Evolutionary conservation across 2,113 vertebrate species (phyloP), one percentile per base, ranked within the genome.

Genomic region (Crotophaga sulcirostris): DNA sequence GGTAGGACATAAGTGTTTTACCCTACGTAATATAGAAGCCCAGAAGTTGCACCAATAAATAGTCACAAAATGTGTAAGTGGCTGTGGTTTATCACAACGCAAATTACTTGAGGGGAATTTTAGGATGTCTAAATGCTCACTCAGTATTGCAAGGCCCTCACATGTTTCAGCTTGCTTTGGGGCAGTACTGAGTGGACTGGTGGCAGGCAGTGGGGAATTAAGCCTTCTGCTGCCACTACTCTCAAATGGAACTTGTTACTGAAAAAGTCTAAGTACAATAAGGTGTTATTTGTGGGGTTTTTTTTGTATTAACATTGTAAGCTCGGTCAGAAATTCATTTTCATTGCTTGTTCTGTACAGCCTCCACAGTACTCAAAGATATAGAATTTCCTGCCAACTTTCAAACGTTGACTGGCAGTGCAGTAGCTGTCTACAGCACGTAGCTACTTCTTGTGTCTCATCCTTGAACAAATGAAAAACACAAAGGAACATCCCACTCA

Each of bases 81-180:
- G 64, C 16, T 14, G 9, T 62, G 31, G 11, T 24, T 89, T 83
- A 60, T 51, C 20, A 38, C 11, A 20, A 84, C 18, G 4, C 31
- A 55, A 42, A 40, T 49, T 17, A 29, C 16, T 29, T 34, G 47
- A 47, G 38, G 34, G 38, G 16, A 54, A 15, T 36, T 40, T 23
- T 19, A 23, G 36, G 45, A 34, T 2, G 3, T 52, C 19, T 23
- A 2, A 75, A 25, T 15, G n/a, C 49, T 52, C 0, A 0, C 31
- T 90, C 34, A 15, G 40, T 13, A 5, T 23, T 75, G 38, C 15
- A 12, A 10, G 21, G 25, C 59, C 26, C 24, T 33, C 54, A 21
- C 11, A 24, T 25, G 20, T 40, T 45, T n/a, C 0, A 1, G 25
- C n/a, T 76, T 54, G 49, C 54, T 60, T 52, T 40, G 36, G 40